phyloP scores from a whole-genome alignment of 2,797 vertebrate genomes.

The Nothura maculosa region DNA sequence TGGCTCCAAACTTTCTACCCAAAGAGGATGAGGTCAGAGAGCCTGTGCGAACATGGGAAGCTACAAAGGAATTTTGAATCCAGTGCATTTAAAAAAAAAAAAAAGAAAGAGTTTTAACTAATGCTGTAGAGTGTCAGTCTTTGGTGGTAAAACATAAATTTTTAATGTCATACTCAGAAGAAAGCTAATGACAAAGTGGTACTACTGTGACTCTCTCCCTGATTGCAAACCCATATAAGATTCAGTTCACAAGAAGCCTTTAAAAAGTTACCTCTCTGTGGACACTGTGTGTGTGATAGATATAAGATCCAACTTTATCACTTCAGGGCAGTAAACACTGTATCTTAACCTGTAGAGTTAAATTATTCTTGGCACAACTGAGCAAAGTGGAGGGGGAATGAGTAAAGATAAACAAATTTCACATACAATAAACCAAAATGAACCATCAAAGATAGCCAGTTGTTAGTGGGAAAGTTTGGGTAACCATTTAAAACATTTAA shows the following conservation, averaged over 20 bases:
- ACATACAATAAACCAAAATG: background rate
- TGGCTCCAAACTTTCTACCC: slow-evolving; percentile 48
- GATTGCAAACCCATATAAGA: background rate
- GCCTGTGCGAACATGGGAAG: background rate
- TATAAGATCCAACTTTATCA: background rate
- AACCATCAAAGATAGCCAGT: background rate
- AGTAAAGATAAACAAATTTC: background rate
- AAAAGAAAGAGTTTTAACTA: background rate
- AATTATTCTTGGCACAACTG: background rate
- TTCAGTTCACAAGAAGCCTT: background rate
- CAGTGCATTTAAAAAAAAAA: background rate
- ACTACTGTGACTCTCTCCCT: background rate
- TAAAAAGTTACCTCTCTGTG: background rate
- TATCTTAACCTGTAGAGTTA: background rate
- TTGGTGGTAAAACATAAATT: background rate
- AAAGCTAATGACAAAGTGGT: background rate
- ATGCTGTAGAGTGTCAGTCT: background rate
- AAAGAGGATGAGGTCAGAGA: slow-evolving; percentile 13
- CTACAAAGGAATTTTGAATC: background rate
- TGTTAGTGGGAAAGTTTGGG: background rate
- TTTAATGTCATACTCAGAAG: background rate
- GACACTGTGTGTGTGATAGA: background rate
- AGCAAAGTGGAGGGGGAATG: background rate
- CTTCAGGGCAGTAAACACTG: background rate
- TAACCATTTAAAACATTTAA: background rate